phyloP scores from a whole-genome alignment of 2,888 invertebrate species.

The Eupsilia transversa region DNA sequence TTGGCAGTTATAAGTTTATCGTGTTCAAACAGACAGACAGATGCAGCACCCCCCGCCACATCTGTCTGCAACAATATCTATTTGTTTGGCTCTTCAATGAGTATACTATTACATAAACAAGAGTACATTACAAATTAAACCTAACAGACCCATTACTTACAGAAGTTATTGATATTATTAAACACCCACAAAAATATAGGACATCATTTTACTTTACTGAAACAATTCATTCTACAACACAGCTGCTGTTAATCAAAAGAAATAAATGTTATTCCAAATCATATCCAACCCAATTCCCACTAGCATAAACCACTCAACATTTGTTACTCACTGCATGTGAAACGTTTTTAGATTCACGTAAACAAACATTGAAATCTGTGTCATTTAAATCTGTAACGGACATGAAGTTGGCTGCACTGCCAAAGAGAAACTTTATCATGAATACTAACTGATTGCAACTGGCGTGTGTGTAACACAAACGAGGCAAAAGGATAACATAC shows the following conservation, averaged over 20 bases:
- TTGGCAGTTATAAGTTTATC: no score
- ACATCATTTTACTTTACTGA: not conserved
- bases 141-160: no score
- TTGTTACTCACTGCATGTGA: constrained; percentile 9
- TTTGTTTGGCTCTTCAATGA: not conserved
- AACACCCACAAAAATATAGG: not conserved
- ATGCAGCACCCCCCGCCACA: no score
- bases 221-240: not conserved
- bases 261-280: constrained; percentile 6
- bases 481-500: no score
- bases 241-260: constrained; percentile 5
- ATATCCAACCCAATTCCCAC: constrained; percentile 29
- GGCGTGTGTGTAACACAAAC: no score
- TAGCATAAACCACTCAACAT: constrained; percentile 14
- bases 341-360: constrained; percentile 49
- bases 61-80: not conserved
- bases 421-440: constrained; percentile 41
- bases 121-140: no score
- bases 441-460: constrained; percentile 18
- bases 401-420: constrained; percentile 48
- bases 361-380: constrained; percentile 43
- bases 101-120: not conserved
- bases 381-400: constrained; percentile 39
- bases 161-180: no score
- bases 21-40: no score